A percentile compares a stretch with the other conserved stretches of the same genome.
These are phyloP conservation scores for human (Homo sapiens) DNA, from an alignment of 2,113 vertebrate species.

Conservation along the genomic window GRCh38 chr18:69762501-69763000, in stretches of 20 bases:
- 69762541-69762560: not conserved
- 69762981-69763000: no score
- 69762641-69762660: not conserved
- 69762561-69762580: not conserved
- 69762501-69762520: not conserved
- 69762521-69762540: not conserved
- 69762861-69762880: not conserved
- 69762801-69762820: not conserved
- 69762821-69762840: not conserved
- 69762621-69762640: not conserved
- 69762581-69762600: not conserved
- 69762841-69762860: not conserved
- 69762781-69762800: not conserved
- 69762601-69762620: not conserved
- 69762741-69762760: not conserved
- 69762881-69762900: no score
- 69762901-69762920: no score
- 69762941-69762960: no score
- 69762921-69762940: no score
- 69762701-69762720: not conserved
- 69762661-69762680: slow-evolving; percentile 18
- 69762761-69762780: not conserved
- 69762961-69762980: no score
- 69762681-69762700: not conserved
- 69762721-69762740: not conserved